Conservation (phyloP, 2,888 invertebrate species). For the Charanyca ferruginea region DNA sequence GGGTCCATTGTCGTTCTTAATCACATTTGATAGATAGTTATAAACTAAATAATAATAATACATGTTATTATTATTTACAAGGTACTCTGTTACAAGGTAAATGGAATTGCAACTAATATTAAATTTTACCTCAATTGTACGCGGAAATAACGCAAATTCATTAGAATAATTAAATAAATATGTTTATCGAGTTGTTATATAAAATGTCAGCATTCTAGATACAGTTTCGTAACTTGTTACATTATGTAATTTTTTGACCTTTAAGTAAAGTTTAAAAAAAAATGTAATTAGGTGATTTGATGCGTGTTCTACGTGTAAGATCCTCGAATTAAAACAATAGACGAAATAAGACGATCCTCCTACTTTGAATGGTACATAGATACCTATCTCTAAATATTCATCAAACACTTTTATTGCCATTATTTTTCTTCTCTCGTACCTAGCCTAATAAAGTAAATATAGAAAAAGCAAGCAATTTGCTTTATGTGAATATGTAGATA, state of each 20-base stretch:
- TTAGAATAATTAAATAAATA: slow-evolving; percentile 13
- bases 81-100: neutral
- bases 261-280: neutral
- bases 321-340: too few species aligned
- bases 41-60: slow-evolving; percentile 8
- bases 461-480: too few species aligned
- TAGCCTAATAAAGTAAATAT: too few species aligned
- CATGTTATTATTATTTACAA: too few species aligned
- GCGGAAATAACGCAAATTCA: slow-evolving; percentile 39
- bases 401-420: too few species aligned
- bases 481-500: neutral
- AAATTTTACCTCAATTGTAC: slow-evolving; percentile 39
- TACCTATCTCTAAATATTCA: too few species aligned
- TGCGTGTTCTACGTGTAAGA: too few species aligned
- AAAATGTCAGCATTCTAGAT: slow-evolving; percentile 37
- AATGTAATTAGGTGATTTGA: too few species aligned
- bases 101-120: slow-evolving; percentile 20
- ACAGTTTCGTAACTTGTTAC: slow-evolving; percentile 31
- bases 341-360: too few species aligned
- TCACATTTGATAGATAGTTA: slow-evolving; percentile 3
- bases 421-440: too few species aligned
- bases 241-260: slow-evolving; percentile 26
- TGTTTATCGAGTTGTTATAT: slow-evolving; percentile 16
- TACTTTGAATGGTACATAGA: too few species aligned
- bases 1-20: slow-evolving; percentile 15